phyloP scores from a whole-genome alignment of 2,888 invertebrate genomes.

The Scaptomyza reducta region DNA sequence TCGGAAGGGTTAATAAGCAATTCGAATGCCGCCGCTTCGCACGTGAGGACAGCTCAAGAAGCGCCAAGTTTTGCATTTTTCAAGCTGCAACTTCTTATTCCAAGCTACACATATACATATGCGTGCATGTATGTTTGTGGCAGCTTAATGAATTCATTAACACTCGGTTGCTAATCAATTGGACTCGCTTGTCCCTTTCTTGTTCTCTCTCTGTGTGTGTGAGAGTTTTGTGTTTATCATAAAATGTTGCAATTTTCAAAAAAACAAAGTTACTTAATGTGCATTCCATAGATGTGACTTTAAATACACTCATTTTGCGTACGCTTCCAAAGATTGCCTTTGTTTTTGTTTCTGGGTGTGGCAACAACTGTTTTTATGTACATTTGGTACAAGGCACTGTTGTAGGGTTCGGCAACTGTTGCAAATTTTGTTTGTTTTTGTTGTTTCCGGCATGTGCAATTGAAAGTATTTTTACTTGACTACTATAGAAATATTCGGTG shows the following conservation, averaged over 20 bases:
- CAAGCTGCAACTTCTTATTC: constrained; percentile 30
- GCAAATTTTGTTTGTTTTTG: constrained; percentile 9
- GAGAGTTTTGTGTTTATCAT: background rate
- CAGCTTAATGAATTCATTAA: constrained; percentile 71
- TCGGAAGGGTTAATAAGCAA: constrained; percentile 66
- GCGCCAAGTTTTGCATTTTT: constrained; percentile 32
- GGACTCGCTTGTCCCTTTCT: constrained; percentile 55
- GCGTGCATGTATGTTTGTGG: background rate
- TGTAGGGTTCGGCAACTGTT: constrained; percentile 10
- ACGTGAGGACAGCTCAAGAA: constrained; percentile 41
- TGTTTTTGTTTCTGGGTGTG: constrained; percentile 32
- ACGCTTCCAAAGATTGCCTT: constrained; percentile 9
- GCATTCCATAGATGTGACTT: constrained; percentile 23
- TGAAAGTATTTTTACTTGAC: background rate
- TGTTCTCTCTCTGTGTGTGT: constrained; percentile 1
- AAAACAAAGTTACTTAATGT: constrained; percentile 13
- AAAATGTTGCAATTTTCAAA: constrained; percentile 40
- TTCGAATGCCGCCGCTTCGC: constrained; percentile 40
- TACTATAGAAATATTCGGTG: background rate
- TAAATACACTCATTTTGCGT: background rate
- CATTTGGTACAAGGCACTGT: background rate
- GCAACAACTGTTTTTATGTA: constrained; percentile 2
- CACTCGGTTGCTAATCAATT: constrained; percentile 74
- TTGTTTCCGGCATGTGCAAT: background rate
- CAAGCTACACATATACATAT: background rate